These are phyloP conservation scores for Sinopyrophorus schimmeli DNA, from an alignment of 2,888 invertebrate genomes.

Conservation along the genomic window DNA sequence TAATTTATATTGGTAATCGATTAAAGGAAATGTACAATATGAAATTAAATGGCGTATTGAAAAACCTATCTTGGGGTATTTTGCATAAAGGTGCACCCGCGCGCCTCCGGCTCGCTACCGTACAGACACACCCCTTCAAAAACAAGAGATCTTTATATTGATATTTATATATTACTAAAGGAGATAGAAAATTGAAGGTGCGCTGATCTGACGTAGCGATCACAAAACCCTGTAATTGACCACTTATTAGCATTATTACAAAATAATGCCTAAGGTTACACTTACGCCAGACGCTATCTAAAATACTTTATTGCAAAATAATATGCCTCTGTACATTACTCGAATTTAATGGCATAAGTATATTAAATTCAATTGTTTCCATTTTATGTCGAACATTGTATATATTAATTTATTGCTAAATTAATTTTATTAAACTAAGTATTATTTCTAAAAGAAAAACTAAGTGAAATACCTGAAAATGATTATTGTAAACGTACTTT, in stretches of 20 bases:
- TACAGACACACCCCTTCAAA: slow-evolving; percentile 47
- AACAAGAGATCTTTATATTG: slow-evolving; percentile 37
- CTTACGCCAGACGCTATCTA: slow-evolving; percentile 37
- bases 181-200: slow-evolving; percentile 40
- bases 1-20: too few species aligned
- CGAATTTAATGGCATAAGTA: slow-evolving; percentile 2
- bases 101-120: slow-evolving; percentile 47
- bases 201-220: slow-evolving; percentile 46
- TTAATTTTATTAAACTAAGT: too few species aligned
- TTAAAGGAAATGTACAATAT: too few species aligned
- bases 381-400: too few species aligned
- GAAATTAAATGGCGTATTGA: slow-evolving; percentile 15
- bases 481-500: too few species aligned
- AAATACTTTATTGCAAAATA: slow-evolving; percentile 34
- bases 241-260: slow-evolving; percentile 51
- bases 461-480: too few species aligned
- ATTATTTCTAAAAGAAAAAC: too few species aligned
- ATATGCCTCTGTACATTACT: slow-evolving; percentile 25
- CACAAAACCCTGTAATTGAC: slow-evolving; percentile 48
- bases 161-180: slow-evolving; percentile 32
- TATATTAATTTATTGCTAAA: too few species aligned
- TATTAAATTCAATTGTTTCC: too few species aligned
- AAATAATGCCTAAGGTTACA: slow-evolving; percentile 37
- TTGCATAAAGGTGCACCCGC: slow-evolving; percentile 48
- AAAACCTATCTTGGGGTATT: slow-evolving; percentile 36